These are phyloP conservation scores for Nemotelus pantherinus DNA, from an alignment of 2,888 invertebrate genomes.

Conservation along the genomic window DNA sequence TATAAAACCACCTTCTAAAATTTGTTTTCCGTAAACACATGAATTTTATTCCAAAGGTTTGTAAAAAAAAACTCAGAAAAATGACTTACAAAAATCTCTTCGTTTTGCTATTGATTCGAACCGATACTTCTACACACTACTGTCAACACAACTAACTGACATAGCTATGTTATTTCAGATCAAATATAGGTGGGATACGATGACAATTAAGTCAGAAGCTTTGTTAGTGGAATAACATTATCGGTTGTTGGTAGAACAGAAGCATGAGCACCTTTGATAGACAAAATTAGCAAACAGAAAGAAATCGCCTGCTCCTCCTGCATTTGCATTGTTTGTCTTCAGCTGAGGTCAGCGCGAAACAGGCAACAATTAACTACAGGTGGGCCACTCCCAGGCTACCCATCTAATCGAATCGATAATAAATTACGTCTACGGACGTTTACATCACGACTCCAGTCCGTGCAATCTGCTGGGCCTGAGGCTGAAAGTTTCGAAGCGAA, in stretches of 20 bases:
- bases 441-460: slow-evolving; percentile 18
- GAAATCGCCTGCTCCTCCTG: slow-evolving; percentile 26
- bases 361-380: slow-evolving; percentile 18
- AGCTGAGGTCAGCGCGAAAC: slow-evolving; percentile 18
- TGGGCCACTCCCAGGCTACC: slow-evolving; percentile 21
- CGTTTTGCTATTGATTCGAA: no score
- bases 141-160: no score
- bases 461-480: slow-evolving; percentile 8
- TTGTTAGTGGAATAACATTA: slow-evolving; percentile 35
- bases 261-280: not conserved
- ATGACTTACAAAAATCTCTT: no score
- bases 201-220: slow-evolving; percentile 38
- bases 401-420: slow-evolving; percentile 36
- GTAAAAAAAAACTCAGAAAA: no score
- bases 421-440: slow-evolving; percentile 29
- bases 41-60: no score
- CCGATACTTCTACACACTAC: no score
- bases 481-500: not conserved
- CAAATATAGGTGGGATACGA: slow-evolving; percentile 29
- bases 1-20: no score
- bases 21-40: no score
- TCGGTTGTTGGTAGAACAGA: slow-evolving; percentile 16
- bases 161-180: not conserved
- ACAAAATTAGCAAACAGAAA: slow-evolving; percentile 7
- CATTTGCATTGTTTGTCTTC: slow-evolving; percentile 24